Conservation (phyloP, 2,113 vertebrate genomes). For the Tragulus kanchil region DNA sequence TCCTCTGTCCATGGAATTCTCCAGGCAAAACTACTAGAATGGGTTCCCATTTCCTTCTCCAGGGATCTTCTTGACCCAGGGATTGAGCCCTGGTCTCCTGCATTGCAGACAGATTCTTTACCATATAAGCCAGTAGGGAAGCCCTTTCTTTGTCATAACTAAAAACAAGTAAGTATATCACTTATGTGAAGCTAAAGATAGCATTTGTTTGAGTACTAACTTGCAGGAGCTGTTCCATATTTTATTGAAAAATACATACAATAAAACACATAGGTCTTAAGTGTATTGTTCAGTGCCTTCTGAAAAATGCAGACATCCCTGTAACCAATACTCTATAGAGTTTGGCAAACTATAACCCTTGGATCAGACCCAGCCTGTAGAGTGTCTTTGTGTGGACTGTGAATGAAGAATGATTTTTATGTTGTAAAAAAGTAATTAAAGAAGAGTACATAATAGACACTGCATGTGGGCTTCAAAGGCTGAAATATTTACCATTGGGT, state of each 20-base stretch:
- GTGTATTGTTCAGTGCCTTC: neutral
- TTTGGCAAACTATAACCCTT: too few species aligned
- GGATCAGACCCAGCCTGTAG: neutral
- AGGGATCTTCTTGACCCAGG: too few species aligned
- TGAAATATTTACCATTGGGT: neutral
- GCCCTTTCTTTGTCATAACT: constrained; percentile 35
- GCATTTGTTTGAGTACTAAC: neutral
- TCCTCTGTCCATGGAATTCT: too few species aligned
- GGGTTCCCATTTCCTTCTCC: too few species aligned
- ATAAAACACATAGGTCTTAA: neutral
- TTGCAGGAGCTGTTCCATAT: neutral
- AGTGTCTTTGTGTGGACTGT: neutral
- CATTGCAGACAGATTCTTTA: too few species aligned
- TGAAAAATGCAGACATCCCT: neutral
- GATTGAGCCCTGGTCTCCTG: too few species aligned
- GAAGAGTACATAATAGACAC: neutral
- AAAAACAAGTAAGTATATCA: neutral
- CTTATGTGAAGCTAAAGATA: constrained; percentile 31
- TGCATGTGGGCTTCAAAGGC: neutral
- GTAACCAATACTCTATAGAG: fast-evolving
- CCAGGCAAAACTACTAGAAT: too few species aligned
- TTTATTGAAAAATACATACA: neutral
- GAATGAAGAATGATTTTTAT: neutral
- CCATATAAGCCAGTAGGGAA: too few species aligned
- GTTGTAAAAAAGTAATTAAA: neutral